Evolutionary conservation across 2,113 vertebrate genomes (phyloP).

Genomic region (Brachyhypopomus occidentalis): DNA sequence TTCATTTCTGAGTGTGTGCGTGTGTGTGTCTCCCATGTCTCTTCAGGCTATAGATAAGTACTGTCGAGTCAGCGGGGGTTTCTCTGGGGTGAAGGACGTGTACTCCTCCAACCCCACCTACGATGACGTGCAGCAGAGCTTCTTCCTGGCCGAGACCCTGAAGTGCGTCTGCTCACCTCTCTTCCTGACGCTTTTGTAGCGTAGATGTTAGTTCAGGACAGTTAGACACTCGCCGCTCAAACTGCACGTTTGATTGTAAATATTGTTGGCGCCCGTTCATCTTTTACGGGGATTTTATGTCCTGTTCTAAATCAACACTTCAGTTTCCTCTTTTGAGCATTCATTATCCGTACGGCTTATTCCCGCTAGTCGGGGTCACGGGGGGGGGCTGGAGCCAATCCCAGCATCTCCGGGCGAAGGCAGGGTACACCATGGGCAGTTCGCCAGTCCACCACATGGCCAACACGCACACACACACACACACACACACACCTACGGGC

Average conservation of each 20-base stretch:
- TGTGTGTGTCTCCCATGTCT: constrained; percentile 10
- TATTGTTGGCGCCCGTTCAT: too few species aligned
- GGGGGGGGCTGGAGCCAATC: too few species aligned
- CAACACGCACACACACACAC: too few species aligned
- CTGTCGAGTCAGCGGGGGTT: constrained; percentile 93
- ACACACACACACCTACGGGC: too few species aligned
- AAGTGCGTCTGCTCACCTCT: constrained; percentile 82
- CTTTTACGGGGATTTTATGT: too few species aligned
- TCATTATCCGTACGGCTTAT: too few species aligned
- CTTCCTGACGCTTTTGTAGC: not conserved
- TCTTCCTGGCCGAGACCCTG: constrained; percentile 97
- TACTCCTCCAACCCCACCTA: constrained; percentile 92
- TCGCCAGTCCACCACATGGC: too few species aligned
- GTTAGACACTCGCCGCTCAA: too few species aligned
- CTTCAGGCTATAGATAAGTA: constrained; percentile 94
- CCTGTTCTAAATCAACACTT: not conserved
- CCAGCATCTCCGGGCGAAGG: too few species aligned
- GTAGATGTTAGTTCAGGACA: not conserved
- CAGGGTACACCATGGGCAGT: too few species aligned
- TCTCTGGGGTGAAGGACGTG: constrained; percentile 97
- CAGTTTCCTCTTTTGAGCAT: not conserved
- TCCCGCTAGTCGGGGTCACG: too few species aligned
- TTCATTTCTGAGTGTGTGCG: not conserved
- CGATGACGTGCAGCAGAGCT: constrained; percentile 98
- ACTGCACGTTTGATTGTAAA: too few species aligned